Conservation (phyloP, 2,888 invertebrate genomes). For the Troides oblongomaculatus region DNA sequence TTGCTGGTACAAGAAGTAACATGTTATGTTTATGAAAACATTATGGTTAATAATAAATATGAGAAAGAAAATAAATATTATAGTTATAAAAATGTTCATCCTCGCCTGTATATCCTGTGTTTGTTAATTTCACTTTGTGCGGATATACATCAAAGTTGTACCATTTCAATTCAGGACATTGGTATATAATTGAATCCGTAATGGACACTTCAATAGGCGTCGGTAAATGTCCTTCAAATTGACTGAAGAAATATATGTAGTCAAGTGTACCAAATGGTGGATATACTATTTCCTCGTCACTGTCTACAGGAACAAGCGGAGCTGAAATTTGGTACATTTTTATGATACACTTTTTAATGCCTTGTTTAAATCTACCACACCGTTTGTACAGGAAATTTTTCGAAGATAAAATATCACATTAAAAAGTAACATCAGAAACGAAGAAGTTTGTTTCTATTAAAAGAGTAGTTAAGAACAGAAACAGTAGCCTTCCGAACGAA, state of each 20-base stretch:
- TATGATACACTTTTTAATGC: neutral
- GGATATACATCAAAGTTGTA: slow-evolving; percentile 80
- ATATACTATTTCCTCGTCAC: slow-evolving; percentile 37
- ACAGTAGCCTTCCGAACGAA: no score
- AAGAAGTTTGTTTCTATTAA: no score
- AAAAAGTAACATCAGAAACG: neutral
- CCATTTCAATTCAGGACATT: slow-evolving; percentile 77
- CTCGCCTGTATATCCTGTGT: slow-evolving; percentile 82
- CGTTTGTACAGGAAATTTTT: neutral
- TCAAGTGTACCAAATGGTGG: slow-evolving; percentile 55
- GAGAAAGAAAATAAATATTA: neutral
- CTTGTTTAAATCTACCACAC: neutral
- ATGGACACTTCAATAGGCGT: slow-evolving; percentile 66
- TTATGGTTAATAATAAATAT: neutral
- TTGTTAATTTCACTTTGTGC: slow-evolving; percentile 82
- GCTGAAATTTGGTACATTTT: neutral
- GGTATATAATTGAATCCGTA: slow-evolving; percentile 57
- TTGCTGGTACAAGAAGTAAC: no score
- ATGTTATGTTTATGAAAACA: neutral
- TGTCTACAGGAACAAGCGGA: neutral
- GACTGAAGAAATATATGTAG: slow-evolving; percentile 60
- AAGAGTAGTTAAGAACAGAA: no score
- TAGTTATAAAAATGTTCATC: neutral
- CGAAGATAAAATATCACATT: no score
- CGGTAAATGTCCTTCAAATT: slow-evolving; percentile 58